phyloP scores from a whole-genome alignment of 2,888 invertebrate genomes.

The Polyploca ridens region DNA sequence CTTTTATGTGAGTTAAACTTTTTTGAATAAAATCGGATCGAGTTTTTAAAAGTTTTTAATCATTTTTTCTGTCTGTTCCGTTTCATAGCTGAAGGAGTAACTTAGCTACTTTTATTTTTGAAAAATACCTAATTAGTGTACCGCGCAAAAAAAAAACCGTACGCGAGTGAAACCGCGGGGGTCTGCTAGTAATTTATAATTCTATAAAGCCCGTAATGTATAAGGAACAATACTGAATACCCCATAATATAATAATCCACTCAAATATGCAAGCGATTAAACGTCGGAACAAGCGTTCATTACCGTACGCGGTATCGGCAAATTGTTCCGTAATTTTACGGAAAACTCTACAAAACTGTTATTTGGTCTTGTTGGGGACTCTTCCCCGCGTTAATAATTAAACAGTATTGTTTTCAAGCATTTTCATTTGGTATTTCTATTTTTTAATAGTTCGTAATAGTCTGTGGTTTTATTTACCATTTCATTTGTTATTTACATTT shows the following conservation, averaged over 20 bases:
- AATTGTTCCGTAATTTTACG: slow-evolving; percentile 67
- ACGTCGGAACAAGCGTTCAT: slow-evolving; percentile 58
- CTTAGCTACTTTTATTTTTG: too few species aligned
- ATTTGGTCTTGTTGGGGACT: slow-evolving; percentile 53
- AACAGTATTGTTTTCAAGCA: slow-evolving; percentile 14
- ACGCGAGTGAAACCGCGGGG: too few species aligned
- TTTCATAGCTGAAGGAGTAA: too few species aligned
- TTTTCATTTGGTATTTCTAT: background rate
- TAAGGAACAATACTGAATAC: background rate
- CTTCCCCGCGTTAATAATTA: slow-evolving; percentile 38
- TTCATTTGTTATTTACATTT: too few species aligned
- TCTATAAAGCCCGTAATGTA: slow-evolving; percentile 50
- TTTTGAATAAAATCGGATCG: too few species aligned
- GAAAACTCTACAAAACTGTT: slow-evolving; percentile 68
- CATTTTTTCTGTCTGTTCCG: too few species aligned
- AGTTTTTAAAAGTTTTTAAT: too few species aligned
- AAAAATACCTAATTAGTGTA: too few species aligned
- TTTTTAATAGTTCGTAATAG: background rate
- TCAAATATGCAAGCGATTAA: slow-evolving; percentile 78
- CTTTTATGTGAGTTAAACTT: too few species aligned
- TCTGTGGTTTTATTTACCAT: background rate
- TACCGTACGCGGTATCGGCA: slow-evolving; percentile 40
- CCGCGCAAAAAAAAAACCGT: too few species aligned
- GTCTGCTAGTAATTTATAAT: too few species aligned
- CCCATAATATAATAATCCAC: slow-evolving; percentile 61